phyloP scores from a whole-genome alignment of 92 coral and sea anemone genomes.

The Epizoanthus fatuus region DNA sequence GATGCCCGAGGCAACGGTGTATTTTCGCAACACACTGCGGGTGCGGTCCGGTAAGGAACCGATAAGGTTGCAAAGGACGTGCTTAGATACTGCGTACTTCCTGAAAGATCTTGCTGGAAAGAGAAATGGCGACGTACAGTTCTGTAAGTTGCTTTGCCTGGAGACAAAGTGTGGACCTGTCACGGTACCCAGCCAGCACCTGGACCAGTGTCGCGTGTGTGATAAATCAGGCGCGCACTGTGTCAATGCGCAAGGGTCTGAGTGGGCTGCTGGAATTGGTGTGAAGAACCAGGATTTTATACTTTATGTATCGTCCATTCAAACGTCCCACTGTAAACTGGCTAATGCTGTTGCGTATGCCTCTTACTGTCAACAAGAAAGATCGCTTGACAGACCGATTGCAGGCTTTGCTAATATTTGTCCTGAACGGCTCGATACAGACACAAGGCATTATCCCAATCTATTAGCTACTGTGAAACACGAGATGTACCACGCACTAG shows the following conservation, averaged over 20 bases:
- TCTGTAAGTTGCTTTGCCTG: conserved; percentile 91
- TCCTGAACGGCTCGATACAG: conserved; percentile 89
- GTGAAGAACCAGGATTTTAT: conserved; percentile 90
- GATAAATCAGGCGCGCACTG: conserved; percentile 83
- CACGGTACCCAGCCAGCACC: conserved; percentile 80
- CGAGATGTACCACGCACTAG: conserved; percentile 96
- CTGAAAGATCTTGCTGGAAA: conserved; percentile 79
- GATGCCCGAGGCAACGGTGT: conserved; percentile 93
- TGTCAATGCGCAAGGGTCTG: conserved; percentile 69
- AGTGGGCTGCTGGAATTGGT: conserved; percentile 81
- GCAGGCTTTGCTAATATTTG: conserved; percentile 99
- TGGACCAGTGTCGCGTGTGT: conserved; percentile 95
- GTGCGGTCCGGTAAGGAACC: conserved; percentile 81
- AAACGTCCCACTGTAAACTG: conserved; percentile 85
- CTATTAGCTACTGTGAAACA: conserved; percentile 94
- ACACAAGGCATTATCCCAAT: conserved; percentile 88
- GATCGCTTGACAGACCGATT: conserved; percentile 92
- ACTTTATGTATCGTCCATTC: conserved; percentile 93
- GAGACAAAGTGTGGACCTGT: conserved; percentile 97
- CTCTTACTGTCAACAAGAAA: conserved; percentile 98
- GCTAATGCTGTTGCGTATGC: conserved; percentile 99
- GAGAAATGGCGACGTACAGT: conserved; percentile 80
- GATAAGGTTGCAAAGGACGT: conserved; percentile 91
- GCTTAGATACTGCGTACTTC: conserved; percentile 91
- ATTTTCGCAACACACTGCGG: conserved; percentile 88